Base-by-base conservation (phyloP, 2,113 vertebrate species). In the Sterrhoptilus dennistouni region DNA sequence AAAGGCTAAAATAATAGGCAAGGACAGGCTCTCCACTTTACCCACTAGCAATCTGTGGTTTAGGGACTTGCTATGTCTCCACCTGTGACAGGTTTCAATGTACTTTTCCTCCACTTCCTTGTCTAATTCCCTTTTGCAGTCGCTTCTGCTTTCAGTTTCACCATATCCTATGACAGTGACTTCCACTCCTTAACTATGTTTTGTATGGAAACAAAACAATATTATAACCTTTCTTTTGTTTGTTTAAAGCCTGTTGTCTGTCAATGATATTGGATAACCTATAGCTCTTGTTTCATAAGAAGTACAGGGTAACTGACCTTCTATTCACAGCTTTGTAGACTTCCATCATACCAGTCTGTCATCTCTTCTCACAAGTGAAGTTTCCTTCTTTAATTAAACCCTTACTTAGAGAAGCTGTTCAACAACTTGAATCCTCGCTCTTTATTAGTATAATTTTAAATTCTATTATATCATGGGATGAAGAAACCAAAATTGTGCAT, bases 101-200 rank as follows among this genome's bases (percentile, higher is more conserved):
- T 25, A 54, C 21, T 77, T 88, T 69, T 76, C n/a, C 33, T 77
- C 23, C 29, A 44, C 12, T 54, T 61, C 23, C 75, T 72, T 87
- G 38, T 56, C 66, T 56, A 56, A 85, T 28, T 90, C 45, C 36
- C 74, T 93, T 96, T 88, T 94, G 78, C 91, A 93, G 49, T 61
- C 6, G 36, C 56, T 90, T 65, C 44, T 33, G 29, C 66, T 93
- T 93, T 93, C 76, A 69, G 35, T 66, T 69, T 70, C 42, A n/a
- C 59, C 45, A 33, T 88, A 94, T 69, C n/a, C 23, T 50, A 50
- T 70, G 42, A 83, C 91, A 78, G 40, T 16, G 47, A 70, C 33
- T 35, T 80, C 60, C 16, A 65, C 23, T 93, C 28, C 49, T 71
- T 75, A 72, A 59, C 53, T 24, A 13, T 38, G 28, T 23, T 45